Base-by-base conservation (phyloP, 2,113 vertebrate species). In the Salvelinus fontinalis region DNA sequence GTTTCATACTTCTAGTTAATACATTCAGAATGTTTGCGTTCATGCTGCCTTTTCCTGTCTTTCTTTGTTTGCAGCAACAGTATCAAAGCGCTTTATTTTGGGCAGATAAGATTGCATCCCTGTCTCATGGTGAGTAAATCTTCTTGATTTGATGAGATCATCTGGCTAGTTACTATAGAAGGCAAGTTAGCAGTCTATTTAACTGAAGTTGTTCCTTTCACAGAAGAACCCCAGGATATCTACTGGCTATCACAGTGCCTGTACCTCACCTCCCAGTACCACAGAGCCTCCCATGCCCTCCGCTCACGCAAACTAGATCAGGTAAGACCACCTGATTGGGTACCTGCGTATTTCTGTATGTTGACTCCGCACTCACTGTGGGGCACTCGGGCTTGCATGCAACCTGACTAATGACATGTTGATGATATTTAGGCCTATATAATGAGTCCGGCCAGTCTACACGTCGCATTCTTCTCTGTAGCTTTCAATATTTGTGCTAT, bases 41-140 rank as follows among this genome's bases (percentile, higher is more conserved):
- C 16, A 54, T 54, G 12, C 16, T 54, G 49, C 5, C 34, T 60
- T 0, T 51, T 51, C 24, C 75, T 0, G 39, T 66, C 2, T 85
- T 2, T 85, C 1, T 6, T 87, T 0, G 31, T 2, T 92, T 86
- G 72, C 92, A 99, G 97, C 98, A 99, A 85, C 97, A 99, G 79
- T 99, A 99, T 94, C 98, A 99, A 87, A 99, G 97, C 92, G 97
- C 97, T 87, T 91, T 99, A 11, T 99, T 99, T 90, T 99, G 97
- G 97, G 98, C 98, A 78, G 98, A 99, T 90, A 99, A 99, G 92
- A 95, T 98, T 86, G 96, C 98, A 69, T 99, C 97, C 0, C 91
- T 99, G 2, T 99, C 98, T 82, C 97, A 95, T 80, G 97, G 97
- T 99, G 88, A 96, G 97, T 91, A 31, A 34, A 34, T 27, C 22